Conservation (phyloP, 2,113 vertebrate species). For the Terrapene triunguis region DNA sequence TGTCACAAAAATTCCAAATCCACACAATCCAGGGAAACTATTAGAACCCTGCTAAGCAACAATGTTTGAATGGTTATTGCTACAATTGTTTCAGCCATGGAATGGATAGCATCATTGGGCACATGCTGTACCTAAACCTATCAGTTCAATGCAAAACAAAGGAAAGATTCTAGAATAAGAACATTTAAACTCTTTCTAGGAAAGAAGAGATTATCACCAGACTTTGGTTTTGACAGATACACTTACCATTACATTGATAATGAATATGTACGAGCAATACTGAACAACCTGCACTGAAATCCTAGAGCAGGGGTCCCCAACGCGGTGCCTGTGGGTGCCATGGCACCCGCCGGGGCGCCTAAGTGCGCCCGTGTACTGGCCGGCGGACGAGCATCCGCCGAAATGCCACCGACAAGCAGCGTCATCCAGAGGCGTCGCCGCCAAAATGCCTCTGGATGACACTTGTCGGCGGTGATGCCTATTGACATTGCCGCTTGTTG, state of each 20-base stretch:
- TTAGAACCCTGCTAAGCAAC: rapidly evolving
- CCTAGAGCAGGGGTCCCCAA: background rate
- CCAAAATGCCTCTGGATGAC: too few relatives aligned
- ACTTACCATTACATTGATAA: background rate
- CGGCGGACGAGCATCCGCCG: too few relatives aligned
- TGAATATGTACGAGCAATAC: background rate
- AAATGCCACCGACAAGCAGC: too few relatives aligned
- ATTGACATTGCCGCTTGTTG: too few relatives aligned
- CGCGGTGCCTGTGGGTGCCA: too few relatives aligned
- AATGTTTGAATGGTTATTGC: background rate
- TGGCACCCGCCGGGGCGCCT: too few relatives aligned
- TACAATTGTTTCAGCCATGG: background rate
- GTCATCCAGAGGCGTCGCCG: too few relatives aligned
- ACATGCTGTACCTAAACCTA: background rate
- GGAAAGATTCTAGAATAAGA: rapidly evolving
- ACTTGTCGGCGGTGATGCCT: too few relatives aligned
- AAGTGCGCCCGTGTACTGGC: too few relatives aligned
- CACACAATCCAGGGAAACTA: background rate
- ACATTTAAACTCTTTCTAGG: background rate
- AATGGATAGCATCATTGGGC: background rate
- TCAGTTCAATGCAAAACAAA: background rate
- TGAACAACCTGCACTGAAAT: background rate
- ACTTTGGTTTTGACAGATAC: rapidly evolving
- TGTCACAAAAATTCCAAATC: background rate
- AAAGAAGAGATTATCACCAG: rapidly evolving